phyloP scores from a whole-genome alignment of 2,113 vertebrate species.

The Phasianus colchicus region DNA sequence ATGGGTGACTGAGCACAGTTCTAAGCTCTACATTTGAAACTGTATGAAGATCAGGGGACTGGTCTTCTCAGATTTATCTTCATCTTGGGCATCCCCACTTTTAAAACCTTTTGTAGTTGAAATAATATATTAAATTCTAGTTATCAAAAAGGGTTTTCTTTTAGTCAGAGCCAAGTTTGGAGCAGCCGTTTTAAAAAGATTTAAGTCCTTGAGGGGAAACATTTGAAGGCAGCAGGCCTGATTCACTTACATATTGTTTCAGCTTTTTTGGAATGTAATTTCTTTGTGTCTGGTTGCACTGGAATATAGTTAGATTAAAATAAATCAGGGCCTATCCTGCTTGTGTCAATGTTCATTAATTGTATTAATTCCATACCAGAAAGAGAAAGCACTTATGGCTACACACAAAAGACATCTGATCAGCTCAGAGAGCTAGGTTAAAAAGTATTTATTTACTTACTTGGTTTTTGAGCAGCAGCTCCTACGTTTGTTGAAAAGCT shows the following conservation, averaged over 20 bases:
- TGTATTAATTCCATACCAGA: slow-evolving; percentile 41
- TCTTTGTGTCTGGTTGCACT: neutral
- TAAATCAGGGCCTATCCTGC: slow-evolving; percentile 2
- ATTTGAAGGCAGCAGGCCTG: neutral
- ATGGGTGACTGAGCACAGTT: neutral
- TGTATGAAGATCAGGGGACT: neutral
- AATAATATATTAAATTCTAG: neutral
- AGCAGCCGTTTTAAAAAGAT: neutral
- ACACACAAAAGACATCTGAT: slow-evolving; percentile 20
- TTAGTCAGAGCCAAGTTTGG: neutral
- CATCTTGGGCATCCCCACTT: neutral
- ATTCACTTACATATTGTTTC: slow-evolving; percentile 8
- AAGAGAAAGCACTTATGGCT: slow-evolving; percentile 30
- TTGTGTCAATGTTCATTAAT: slow-evolving; percentile 50
- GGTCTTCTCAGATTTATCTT: neutral
- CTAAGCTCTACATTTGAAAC: neutral
- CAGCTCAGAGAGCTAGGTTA: slow-evolving; percentile 39
- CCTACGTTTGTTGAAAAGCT: slow-evolving; percentile 34
- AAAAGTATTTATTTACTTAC: slow-evolving; percentile 53
- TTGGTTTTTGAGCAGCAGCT: slow-evolving; percentile 6
- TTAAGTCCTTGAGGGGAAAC: neutral
- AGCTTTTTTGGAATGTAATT: slow-evolving; percentile 12
- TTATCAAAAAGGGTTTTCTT: neutral
- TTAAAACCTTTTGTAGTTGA: neutral
- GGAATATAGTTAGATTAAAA: slow-evolving; percentile 32